Percentiles rank a stretch among this genome's conserved stretches.
phyloP scores from a whole-genome alignment of 1,140 invertebrate genomes.

The Trissolcus basalis region DNA sequence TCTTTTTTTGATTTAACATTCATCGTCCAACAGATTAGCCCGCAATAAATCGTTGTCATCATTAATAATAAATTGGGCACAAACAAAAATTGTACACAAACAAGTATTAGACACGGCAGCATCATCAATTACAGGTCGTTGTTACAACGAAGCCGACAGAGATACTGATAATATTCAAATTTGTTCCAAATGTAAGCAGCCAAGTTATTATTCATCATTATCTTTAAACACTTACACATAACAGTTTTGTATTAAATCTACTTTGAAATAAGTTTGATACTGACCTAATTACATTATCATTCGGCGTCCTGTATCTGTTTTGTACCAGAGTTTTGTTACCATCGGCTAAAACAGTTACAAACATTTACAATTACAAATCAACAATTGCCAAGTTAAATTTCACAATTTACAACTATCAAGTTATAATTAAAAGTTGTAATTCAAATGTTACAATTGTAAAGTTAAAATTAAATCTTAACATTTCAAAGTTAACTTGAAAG shows the following conservation, averaged over 20 bases:
- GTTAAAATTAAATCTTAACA: no score
- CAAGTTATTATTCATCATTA: slow-evolving; percentile 44
- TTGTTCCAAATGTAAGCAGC: slow-evolving; percentile 51
- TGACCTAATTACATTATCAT: slow-evolving; percentile 84
- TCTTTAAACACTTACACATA: slow-evolving; percentile 50
- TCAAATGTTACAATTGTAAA: no score
- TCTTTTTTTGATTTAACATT: no score
- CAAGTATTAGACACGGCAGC: slow-evolving; percentile 57
- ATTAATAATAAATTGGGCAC: slow-evolving; percentile 45
- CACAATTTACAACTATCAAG: no score
- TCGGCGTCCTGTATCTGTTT: slow-evolving; percentile 81
- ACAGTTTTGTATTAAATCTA: slow-evolving; percentile 37
- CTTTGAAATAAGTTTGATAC: slow-evolving; percentile 37
- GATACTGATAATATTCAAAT: slow-evolving; percentile 45
- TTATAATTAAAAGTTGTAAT: no score
- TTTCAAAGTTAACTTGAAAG: no score
- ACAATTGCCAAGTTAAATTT: no score
- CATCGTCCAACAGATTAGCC: no score
- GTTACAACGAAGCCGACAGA: slow-evolving; percentile 58
- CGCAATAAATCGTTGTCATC: slow-evolving; percentile 2
- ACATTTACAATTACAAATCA: not conserved
- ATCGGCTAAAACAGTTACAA: slow-evolving; percentile 73
- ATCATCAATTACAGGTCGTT: slow-evolving; percentile 64
- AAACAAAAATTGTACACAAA: slow-evolving; percentile 49
- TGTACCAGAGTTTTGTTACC: slow-evolving; percentile 78